A percentile compares a stretch with the other conserved stretches of the same genome.
Conservation (phyloP, 2,888 invertebrate species). For the Apeira syringaria region DNA sequence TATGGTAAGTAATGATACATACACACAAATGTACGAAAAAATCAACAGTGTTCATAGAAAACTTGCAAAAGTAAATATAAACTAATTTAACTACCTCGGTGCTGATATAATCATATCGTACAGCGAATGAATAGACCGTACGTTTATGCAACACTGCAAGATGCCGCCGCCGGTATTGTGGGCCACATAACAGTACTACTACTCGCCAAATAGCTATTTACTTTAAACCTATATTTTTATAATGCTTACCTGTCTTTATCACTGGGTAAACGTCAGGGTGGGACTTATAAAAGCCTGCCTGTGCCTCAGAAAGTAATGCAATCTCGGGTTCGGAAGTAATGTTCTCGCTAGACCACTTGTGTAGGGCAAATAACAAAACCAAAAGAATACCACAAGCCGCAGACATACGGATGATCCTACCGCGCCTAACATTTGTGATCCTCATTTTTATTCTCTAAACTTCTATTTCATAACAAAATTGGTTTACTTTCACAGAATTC, state of each 20-base stretch:
- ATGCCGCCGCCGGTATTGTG: constrained; percentile 45
- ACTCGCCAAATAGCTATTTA: constrained; percentile 13
- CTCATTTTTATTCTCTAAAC: constrained; percentile 70
- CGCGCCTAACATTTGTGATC: constrained; percentile 84
- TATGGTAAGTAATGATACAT: no score
- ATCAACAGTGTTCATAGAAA: no score
- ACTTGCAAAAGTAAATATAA: no score
- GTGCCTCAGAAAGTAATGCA: constrained; percentile 39
- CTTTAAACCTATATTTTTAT: constrained; percentile 10
- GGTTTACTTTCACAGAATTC: constrained; percentile 23
- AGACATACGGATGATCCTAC: constrained; percentile 81
- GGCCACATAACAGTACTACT: constrained; percentile 47
- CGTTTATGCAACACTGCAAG: constrained; percentile 42
- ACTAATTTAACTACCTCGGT: constrained; percentile 28
- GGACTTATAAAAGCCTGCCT: constrained; percentile 54
- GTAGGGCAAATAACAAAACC: constrained; percentile 85
- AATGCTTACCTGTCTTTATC: constrained; percentile 60
- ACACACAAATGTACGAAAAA: no score
- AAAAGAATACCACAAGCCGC: constrained; percentile 79
- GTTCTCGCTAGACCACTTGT: constrained; percentile 83
- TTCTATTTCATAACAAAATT: constrained; percentile 41
- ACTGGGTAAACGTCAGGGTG: constrained; percentile 68
- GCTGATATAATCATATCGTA: constrained; percentile 22
- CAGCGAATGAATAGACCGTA: constrained; percentile 31
- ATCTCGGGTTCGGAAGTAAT: constrained; percentile 40